Base-by-base conservation (phyloP, 1,140 invertebrate species). In the Caenorhabditis briggsae region DNA sequence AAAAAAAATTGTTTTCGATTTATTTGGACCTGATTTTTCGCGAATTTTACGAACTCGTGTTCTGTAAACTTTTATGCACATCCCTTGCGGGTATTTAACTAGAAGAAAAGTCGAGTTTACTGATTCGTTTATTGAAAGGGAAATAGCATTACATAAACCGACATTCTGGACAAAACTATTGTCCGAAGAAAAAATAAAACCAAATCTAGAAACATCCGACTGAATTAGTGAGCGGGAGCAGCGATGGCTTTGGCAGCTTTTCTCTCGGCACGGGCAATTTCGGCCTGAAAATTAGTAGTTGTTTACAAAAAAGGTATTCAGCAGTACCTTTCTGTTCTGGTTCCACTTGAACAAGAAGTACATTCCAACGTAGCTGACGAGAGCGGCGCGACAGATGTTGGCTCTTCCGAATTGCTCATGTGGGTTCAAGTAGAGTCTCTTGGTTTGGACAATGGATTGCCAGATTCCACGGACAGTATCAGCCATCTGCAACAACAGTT, bases 301-400 rank as follows among this genome's bases (percentile, higher is more conserved):
- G 16, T 58, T 8, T n/a, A n/a, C 78, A 23, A 82, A 50, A 82
- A 87, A 56, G 6, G n/a, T 33, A 12, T 48, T 20, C 18, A 58
- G 23, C 20, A 18, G 11, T 56, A 85, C 85, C 86, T 90, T 90
- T 70, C 87, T 86, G 33, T 56, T 50, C 55, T 83, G 82, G 82
- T 90, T 90, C 89, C 89, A 90, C 65, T 90, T 88, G 86, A 90
- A 90, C n/a, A 86, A 50, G 55, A 90, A 82, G 55, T 88, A 90
- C 53, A 90, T 90, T 20, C 87, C 89, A 56, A 90, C 89, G 74
- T 90, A 90, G 83, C 86, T 90, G 74, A 53, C 84, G 43, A 90
- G 87, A 56, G 87, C 89, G 64, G 89, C 89, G 82, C 89, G 89
- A 74, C 85, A 87, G 87, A 90, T 90, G 86, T 90, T 90, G 50